Evolutionary conservation across 2,113 vertebrate species (phyloP).

Genomic region (Ctenodactylus gundi): DNA sequence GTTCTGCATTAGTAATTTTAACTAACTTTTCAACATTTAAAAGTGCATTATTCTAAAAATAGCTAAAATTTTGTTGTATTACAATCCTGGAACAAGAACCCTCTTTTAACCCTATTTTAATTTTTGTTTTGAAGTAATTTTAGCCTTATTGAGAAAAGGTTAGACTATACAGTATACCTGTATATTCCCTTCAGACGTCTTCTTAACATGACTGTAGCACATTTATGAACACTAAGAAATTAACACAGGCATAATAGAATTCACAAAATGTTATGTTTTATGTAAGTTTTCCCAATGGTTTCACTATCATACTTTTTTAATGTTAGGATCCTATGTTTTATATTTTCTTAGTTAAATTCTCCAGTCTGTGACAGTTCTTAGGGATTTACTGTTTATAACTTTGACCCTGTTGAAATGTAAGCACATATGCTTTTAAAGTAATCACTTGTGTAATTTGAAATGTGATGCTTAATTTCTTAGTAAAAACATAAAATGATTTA

Average conservation of each 20-base stretch:
- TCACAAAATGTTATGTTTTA: neutral
- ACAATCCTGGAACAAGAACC: neutral
- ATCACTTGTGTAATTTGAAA: conserved; percentile 1
- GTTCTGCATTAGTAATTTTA: neutral
- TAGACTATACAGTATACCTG: neutral
- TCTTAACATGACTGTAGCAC: neutral
- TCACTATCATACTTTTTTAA: neutral
- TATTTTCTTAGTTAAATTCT: neutral
- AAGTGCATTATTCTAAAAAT: neutral
- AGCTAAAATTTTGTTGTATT: neutral
- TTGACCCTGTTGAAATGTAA: neutral
- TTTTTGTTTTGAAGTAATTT: conserved; percentile 41
- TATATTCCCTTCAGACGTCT: neutral
- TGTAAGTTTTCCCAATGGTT: neutral
- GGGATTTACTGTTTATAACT: neutral
- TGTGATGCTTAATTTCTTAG: conserved; percentile 27
- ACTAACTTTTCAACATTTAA: neutral
- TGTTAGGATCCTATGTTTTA: neutral
- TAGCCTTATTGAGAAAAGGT: neutral
- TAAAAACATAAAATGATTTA: neutral
- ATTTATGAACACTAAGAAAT: conserved; percentile 25
- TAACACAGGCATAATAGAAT: neutral
- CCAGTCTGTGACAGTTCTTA: neutral
- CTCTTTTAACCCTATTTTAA: neutral
- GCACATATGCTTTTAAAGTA: neutral